A percentile compares a stretch with the other conserved stretches of the same genome.
Evolutionary conservation across 1,140 invertebrate species (phyloP).

Genomic region (Cotesia glomerata): DNA sequence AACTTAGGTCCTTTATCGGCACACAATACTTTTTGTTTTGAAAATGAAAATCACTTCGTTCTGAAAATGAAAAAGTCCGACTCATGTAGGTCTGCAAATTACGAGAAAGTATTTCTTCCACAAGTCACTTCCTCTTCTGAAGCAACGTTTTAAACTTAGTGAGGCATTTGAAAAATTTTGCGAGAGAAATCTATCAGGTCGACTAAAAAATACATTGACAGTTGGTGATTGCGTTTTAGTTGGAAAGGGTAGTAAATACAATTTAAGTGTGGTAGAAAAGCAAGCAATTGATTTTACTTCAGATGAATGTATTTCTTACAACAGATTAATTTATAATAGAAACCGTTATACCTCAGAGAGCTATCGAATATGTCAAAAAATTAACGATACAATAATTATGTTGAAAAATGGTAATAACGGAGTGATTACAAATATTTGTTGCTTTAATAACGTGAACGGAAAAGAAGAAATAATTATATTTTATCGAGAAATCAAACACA

Average conservation of each 20-base stretch:
- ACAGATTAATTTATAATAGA: slow-evolving; percentile 2
- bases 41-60: slow-evolving; percentile 14
- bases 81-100: slow-evolving; percentile 1
- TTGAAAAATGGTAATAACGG: background rate
- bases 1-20: slow-evolving; percentile 15
- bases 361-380: background rate
- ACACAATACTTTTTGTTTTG: slow-evolving; percentile 16
- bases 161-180: background rate
- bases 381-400: slow-evolving; percentile 5
- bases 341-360: background rate
- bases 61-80: slow-evolving; percentile 17
- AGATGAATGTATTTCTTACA: background rate
- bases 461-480: background rate
- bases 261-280: background rate
- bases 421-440: slow-evolving; percentile 17
- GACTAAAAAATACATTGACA: background rate
- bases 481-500: background rate
- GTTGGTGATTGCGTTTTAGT: background rate
- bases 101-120: slow-evolving; percentile 1
- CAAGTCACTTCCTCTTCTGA: background rate
- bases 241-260: slow-evolving; percentile 5
- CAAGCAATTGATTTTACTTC: background rate
- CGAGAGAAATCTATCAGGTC: background rate
- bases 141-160: background rate
- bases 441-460: background rate